These are phyloP conservation scores for Crotalus helleri DNA, from an alignment of 2,113 vertebrate genomes.

Conservation along the genomic window DNA sequence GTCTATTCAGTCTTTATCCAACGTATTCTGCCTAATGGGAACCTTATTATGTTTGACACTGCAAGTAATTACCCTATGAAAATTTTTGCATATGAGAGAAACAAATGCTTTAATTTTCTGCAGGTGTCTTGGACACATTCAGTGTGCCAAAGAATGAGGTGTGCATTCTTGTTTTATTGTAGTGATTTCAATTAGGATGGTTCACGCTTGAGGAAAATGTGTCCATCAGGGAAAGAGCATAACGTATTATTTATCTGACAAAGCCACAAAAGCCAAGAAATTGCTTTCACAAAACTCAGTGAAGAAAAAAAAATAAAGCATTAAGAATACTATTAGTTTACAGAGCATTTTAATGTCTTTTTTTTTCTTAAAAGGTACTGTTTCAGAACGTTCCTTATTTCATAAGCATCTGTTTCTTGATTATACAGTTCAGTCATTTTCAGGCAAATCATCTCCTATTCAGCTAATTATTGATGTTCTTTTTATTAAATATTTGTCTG, in stretches of 20 bases:
- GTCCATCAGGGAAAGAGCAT: not conserved
- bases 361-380: not conserved
- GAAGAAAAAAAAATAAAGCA: not conserved
- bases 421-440: not conserved
- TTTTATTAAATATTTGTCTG: not conserved
- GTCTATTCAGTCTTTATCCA: constrained; percentile 61
- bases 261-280: constrained; percentile 24
- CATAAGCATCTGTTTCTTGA: rapidly evolving
- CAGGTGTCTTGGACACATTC: constrained; percentile 69
- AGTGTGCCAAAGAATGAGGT: constrained; percentile 57
- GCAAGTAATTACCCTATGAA: constrained; percentile 70
- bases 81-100: constrained; percentile 60
- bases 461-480: not conserved
- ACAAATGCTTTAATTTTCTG: constrained; percentile 69
- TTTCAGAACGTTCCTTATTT: not conserved
- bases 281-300: constrained; percentile 13
- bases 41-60: constrained; percentile 61
- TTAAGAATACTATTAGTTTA: not conserved
- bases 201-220: constrained; percentile 35
- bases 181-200: constrained; percentile 35
- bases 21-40: constrained; percentile 63
- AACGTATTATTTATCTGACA: constrained; percentile 24
- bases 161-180: constrained; percentile 53
- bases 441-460: not conserved
- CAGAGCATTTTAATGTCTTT: not conserved